phyloP scores from a whole-genome alignment of 2,113 vertebrate genomes.

The Australoheros scitulus region DNA sequence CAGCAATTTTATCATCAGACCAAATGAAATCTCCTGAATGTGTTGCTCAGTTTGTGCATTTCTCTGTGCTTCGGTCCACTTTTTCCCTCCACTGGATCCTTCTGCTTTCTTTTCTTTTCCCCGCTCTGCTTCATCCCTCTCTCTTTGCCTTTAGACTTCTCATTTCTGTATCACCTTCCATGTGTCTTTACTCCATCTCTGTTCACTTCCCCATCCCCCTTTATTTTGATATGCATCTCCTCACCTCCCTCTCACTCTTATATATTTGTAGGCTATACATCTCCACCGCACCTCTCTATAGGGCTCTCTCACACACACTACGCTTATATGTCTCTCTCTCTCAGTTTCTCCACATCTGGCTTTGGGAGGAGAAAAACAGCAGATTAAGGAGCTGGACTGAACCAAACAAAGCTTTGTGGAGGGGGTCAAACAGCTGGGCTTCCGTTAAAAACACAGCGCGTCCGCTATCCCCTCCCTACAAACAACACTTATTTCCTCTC shows the following conservation, averaged over 20 bases:
- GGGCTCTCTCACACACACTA: neutral
- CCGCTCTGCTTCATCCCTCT: neutral
- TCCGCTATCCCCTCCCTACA: too few species aligned
- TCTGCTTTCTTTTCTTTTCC: neutral
- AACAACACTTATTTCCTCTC: neutral
- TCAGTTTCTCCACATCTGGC: conserved; percentile 65
- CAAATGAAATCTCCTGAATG: neutral
- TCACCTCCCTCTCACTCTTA: neutral
- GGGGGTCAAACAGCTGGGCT: neutral
- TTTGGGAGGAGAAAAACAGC: conserved; percentile 62
- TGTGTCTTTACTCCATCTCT: neutral
- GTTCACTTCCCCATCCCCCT: neutral
- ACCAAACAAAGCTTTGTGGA: neutral
- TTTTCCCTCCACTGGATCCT: neutral
- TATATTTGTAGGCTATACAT: neutral
- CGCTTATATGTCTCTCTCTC: conserved; percentile 15
- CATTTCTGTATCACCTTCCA: neutral
- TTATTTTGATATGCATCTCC: neutral
- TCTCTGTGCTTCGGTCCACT: neutral
- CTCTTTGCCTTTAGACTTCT: neutral
- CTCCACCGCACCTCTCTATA: neutral
- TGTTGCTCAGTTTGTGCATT: neutral
- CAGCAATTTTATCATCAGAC: neutral
- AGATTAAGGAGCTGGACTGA: conserved; percentile 56
- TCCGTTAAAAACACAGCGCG: neutral